Evolutionary conservation across 1,140 invertebrate genomes (phyloP), one percentile per base, ranked within the genome.

Genomic region (Drosophila guanche): DNA sequence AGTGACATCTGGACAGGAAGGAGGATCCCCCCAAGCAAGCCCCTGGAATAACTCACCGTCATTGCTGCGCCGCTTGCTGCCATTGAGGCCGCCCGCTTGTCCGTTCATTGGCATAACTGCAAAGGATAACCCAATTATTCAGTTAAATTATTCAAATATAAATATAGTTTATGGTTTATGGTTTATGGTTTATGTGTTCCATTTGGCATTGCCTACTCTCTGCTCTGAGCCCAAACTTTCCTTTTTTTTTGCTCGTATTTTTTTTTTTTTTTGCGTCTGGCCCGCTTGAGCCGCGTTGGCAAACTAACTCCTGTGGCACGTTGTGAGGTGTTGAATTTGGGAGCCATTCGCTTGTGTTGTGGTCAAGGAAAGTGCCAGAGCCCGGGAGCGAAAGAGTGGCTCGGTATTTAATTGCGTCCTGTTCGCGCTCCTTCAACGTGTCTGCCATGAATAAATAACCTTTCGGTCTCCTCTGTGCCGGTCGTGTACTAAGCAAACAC

Each of bases 31-130:
- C 23, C 27, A n/a, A 33, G 41, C 61, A 29, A 37, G 7, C 22
- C 10, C 23, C 14, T 20, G 16, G 16, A 52, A 8, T 12, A 29
- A 85, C 89, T 67, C 76, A 90, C 89, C 89, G 50, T 90, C 89
- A n/a, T 74, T 74, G 20, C 80, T 81, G 29, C 90, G 90, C 4
- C 75, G 73, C 56, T 76, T 76, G 55, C 81, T 73, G 62, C 75
- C 80, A 72, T 88, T 90, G 40, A 76, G 80, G 20, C 71, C 78
- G 41, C 74, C 67, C 37, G 74, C n/a, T 65, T 91, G 77, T 76
- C 86, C 90, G 69, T 91, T 91, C 90, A 91, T 90, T 51, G 90
- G 90, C 78, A 91, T 79, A 47, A 91, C 90, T 91, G 85, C 22
- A 90, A 81, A 10, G 47, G 23, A 63, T 20, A 20, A 20, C 37